Evolutionary conservation across 2,888 invertebrate species (phyloP).

Genomic region (Dione juno): DNA sequence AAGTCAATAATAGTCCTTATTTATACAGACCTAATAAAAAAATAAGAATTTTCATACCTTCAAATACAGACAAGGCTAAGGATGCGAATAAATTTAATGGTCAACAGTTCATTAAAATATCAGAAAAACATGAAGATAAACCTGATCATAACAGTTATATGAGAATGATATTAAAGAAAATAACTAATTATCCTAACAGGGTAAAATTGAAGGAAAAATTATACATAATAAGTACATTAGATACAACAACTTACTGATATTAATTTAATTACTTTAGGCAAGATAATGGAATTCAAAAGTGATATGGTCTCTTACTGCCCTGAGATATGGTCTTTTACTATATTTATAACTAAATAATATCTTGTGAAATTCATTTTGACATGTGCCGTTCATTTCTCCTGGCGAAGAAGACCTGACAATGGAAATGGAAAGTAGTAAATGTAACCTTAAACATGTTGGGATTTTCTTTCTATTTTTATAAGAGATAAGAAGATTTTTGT

Average conservation of each 20-base stretch:
- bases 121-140: slow-evolving; percentile 50
- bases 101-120: slow-evolving; percentile 68
- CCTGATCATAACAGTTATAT: slow-evolving; percentile 57
- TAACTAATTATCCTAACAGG: slow-evolving; percentile 73
- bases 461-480: neutral
- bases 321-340: no score
- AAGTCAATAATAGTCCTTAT: slow-evolving; percentile 53
- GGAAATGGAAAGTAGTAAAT: no score
- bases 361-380: no score
- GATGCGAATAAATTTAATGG: slow-evolving; percentile 57
- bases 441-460: neutral
- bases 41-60: slow-evolving; percentile 67
- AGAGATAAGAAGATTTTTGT: neutral
- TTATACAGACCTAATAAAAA: slow-evolving; percentile 67
- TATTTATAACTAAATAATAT: no score
- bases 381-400: no score
- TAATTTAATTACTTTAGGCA: neutral
- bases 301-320: no score
- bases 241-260: no score
- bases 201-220: slow-evolving; percentile 53
- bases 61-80: slow-evolving; percentile 43
- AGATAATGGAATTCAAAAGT: no score
- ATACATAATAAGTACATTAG: no score
- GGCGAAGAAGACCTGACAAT: no score
- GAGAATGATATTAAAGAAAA: slow-evolving; percentile 73